Evolutionary conservation across 2,113 vertebrate genomes (phyloP), one percentile per base, ranked within the genome.

Genomic region (Brachyhypopomus gauderio): DNA sequence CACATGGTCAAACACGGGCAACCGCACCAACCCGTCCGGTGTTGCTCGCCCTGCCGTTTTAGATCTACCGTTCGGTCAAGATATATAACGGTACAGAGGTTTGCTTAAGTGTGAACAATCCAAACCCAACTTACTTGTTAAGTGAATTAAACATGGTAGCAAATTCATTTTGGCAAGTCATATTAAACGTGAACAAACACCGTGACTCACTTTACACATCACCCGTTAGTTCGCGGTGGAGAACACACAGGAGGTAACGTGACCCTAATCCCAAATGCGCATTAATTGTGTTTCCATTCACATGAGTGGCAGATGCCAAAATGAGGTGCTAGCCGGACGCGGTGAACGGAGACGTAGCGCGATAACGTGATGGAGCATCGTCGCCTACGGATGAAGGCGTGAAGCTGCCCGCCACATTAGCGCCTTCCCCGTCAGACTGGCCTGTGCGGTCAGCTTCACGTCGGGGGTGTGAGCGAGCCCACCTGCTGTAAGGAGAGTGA

Each of bases 401-500:
- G 64, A 38, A 30, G 14, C 45, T 36, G 45, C 17, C 70, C 73
- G 62, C 52, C 69, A 72, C 63, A 83, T 70, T 41, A 79, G 52
- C 56, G 34, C 20, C 4, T 66, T 82, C 60, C 30, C 23, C 17
- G 36, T 27, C 36, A 78, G 12, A 72, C 56, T 45, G 41, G 41
- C 56, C 41, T 60, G 56, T 66, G 69, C 34, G 36, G 60, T 79
- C 75, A 78, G 84, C 86, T 85, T 83, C 83, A 5, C 52, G 14
- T 78, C 70, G 81, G 84, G 84, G 83, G 84, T 5, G 58, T n/a
- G 20, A 81, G 84, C 83, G 86, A 81, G 80, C 84, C 88, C 83
- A 91, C 84, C 89, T 89, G 86, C 84, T 76, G 85, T 75, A 72
- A 27, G 67, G 83, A 86, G 84, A 86, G 78, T 74, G 66, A 89